Evolutionary conservation across 2,797 vertebrate genomes (phyloP).

Genomic region (Eurystomus glaucurus): DNA sequence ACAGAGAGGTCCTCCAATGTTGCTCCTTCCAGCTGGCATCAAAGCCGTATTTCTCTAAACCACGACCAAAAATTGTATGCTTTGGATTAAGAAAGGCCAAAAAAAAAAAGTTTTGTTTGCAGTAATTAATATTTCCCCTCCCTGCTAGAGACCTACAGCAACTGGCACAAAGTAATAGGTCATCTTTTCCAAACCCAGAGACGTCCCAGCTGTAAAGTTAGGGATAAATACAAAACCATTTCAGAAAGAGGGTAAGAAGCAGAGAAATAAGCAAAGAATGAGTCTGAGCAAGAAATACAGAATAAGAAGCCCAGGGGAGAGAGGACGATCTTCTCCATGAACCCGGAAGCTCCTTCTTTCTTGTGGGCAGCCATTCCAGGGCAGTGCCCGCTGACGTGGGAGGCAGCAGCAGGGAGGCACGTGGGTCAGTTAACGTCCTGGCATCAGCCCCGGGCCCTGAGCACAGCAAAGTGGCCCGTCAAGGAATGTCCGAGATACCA

Average conservation of each 20-base stretch:
- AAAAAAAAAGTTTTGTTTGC: neutral
- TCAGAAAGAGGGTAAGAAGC: neutral
- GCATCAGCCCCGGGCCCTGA: neutral
- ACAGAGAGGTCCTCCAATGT: neutral
- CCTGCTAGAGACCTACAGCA: neutral
- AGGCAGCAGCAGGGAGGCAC: neutral
- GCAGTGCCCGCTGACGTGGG: fast-evolving
- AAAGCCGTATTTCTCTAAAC: neutral
- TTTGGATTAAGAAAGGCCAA: neutral
- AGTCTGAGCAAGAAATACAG: neutral
- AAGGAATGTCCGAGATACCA: neutral
- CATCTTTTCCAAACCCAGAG: neutral
- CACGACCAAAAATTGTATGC: neutral
- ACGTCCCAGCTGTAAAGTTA: neutral
- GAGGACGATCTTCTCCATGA: neutral
- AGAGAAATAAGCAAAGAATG: neutral
- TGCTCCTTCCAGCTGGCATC: neutral
- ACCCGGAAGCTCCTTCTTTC: neutral
- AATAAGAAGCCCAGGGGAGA: neutral
- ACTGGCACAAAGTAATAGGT: neutral
- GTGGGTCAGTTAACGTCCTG: neutral
- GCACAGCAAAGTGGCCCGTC: neutral
- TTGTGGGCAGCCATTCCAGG: neutral
- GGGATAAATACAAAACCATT: neutral
- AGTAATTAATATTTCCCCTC: neutral